Conservation (phyloP, 2,113 vertebrate species). For the Malurus elegans region DNA sequence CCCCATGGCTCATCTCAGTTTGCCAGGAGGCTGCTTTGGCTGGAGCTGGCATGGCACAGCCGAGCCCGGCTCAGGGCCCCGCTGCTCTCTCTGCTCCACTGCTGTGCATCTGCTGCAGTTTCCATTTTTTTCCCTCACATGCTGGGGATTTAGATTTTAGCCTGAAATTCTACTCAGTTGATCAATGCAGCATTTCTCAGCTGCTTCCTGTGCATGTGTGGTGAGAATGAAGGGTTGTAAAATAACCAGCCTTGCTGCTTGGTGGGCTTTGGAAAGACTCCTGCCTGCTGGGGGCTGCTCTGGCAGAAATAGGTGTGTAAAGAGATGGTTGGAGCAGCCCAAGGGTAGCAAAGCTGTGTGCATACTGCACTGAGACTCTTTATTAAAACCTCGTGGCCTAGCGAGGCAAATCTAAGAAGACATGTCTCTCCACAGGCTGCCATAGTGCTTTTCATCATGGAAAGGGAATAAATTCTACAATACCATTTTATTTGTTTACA, state of each 20-base stretch:
- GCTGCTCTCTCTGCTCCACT: background rate
- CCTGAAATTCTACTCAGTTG: background rate
- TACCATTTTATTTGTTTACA: background rate
- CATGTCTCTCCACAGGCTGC: background rate
- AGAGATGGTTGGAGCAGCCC: background rate
- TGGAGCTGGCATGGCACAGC: background rate
- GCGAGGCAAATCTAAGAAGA: background rate
- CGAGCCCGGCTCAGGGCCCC: background rate
- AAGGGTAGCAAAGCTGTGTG: background rate
- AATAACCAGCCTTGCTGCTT: fast-evolving
- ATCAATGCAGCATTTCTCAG: background rate
- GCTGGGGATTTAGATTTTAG: background rate
- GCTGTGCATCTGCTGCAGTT: background rate
- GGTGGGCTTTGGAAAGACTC: background rate
- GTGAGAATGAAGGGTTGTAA: background rate
- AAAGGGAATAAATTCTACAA: background rate
- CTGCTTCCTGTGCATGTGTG: background rate
- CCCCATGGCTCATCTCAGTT: background rate
- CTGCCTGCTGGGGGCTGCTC: background rate
- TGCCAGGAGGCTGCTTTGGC: background rate
- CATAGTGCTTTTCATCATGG: background rate
- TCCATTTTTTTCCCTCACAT: background rate
- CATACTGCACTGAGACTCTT: background rate
- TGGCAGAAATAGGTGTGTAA: background rate
- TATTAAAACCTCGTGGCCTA: background rate